Base-by-base conservation (phyloP, 2,113 vertebrate genomes). In the Pycnonotus jocosus region DNA sequence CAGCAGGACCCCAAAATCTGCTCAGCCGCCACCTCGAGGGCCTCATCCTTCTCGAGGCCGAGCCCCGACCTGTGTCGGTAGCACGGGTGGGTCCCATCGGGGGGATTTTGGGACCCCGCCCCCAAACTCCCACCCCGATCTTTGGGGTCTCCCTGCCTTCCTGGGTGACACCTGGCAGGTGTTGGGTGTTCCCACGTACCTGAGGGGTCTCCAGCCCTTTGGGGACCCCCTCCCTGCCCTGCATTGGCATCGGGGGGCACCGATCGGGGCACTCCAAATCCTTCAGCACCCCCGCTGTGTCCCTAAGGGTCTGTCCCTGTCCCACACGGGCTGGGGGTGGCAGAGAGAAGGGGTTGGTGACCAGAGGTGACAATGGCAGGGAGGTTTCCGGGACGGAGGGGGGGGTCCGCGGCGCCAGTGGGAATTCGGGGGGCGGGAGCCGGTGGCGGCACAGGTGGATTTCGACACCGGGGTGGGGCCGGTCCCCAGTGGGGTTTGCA, bases 391-490 rank as follows among this genome's bases (percentile, higher is more conserved):
- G 13, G 19, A 5, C 7, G 20, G 18, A 8, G 40, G 19, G 33
- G 64, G 44, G 35, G 70, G 7, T 19, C 16, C 42, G 6, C 3
- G 20, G 66, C 54, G 30, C 71, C 15, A 15, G 38, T 72, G 91
- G 71, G 86, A 90, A 86, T 62, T 10, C 6, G 82, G 81, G 88
- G 85, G 74, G 57, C 79, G 74, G 88, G 88, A 86, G 83, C 73
- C 21, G 51, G 85, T 92, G 85, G 88, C n/a, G 72, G 72, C 92
- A 95, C 92, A 95, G 91, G 88, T 95, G 91, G 80, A 91, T 95
- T 97, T 96, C 92, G 30, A 94, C 95, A 68, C 44, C 11, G 77
- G 93, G 95, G 95, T 61, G 90, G 89, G 62, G 76, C 93, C 44
- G 35, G 33, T 86, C 95, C 92, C 92, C 90, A 87, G 60, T 94